Evolutionary conservation across 2,113 vertebrate species (phyloP), one percentile per base, ranked within the genome.

Genomic region (Sinocyclocheilus anshuiensis): DNA sequence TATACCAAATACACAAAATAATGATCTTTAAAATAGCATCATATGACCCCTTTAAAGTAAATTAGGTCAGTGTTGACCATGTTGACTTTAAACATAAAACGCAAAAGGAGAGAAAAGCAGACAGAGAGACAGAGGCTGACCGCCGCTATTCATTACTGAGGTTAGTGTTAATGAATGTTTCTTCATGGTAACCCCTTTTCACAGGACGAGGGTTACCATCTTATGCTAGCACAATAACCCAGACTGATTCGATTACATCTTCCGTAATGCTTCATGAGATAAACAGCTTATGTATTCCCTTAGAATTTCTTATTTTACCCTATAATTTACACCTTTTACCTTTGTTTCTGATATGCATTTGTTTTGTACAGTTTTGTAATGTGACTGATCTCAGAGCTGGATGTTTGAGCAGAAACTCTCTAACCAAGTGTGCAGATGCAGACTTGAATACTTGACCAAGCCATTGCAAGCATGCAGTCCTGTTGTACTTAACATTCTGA

Each of bases 71-170:
- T 69, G 65, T 71, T 71, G 67, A 71, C 67, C 67, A 39, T 72
- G 69, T 72, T 72, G 69, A 72, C n/a, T 71, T 71, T 71, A 36
- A 71, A 18, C 18, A 39, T 36, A 72, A 72, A 72, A 20, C 33
- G 69, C 18, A 20, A 42, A 72, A 72, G 18, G 69, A 39, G 69
- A 42, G 33, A 72, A 18, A 39, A 72, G 36, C 69, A 72, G 33
- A 72, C 69, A 22, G 69, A 69, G 65, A 71, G 69, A 72, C 36
- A 72, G 33, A 72, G 33, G 16, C 69, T 72, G 69, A 22, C 4
- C 18, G 16, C 33, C 2, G 16, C 69, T 9, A 39, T 72, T 71
- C 67, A 10, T 36, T 4, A 36, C 53, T 20, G 0, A 57, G 5
- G 53, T 18, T 1, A 6, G 16, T 36, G 67, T 69, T 69, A 36